Evolutionary conservation across 2,888 invertebrate species (phyloP), one percentile per base, ranked within the genome.

Genomic region (Synanthedon tipuliformis): DNA sequence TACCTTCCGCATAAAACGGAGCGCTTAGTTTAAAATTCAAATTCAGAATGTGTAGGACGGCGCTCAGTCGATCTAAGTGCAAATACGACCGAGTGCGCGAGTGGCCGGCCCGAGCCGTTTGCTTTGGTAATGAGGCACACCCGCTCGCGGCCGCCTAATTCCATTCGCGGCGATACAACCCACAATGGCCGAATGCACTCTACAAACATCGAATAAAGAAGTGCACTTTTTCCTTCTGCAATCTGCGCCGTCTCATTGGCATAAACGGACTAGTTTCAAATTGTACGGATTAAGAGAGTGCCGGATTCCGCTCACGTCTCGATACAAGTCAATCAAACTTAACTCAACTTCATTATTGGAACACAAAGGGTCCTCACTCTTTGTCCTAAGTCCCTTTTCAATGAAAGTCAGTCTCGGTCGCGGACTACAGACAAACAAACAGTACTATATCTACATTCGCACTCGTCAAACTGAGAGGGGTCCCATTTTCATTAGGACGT

Each of bases 11-110:
- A 70, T 75, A 79, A 78, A 81, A 76, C 71, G 76, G 77, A 71
- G 70, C 75, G 82, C 75, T 84, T 82, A 82, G 76, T 83, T 84
- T 83, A 81, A 84, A 83, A 83, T 83, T 82, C 77, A 83, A 83
- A 84, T 83, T 82, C 65, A 70, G 70, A 13, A 73, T 76, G 76
- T 79, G 75, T 78, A 79, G 77, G 78, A 73, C 68, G 69, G 66
- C 68, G 60, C 63, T 61, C 61, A 60, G 63, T 61, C 63, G 66
- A 66, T 67, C 71, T 72, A 71, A 71, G 76, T 75, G 75, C 72
- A 73, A 78, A 78, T 75, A 74, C 75, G 63, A 57, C 13, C 68
- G 63, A 71, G 68, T 71, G 62, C 60, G 66, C 63, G 68, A 73
- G 74, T 68, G 63, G 45, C 45, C 45, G 34, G 53, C 54, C 54